phyloP scores from a whole-genome alignment of 2,888 invertebrate genomes.

The Gerris lacustris region DNA sequence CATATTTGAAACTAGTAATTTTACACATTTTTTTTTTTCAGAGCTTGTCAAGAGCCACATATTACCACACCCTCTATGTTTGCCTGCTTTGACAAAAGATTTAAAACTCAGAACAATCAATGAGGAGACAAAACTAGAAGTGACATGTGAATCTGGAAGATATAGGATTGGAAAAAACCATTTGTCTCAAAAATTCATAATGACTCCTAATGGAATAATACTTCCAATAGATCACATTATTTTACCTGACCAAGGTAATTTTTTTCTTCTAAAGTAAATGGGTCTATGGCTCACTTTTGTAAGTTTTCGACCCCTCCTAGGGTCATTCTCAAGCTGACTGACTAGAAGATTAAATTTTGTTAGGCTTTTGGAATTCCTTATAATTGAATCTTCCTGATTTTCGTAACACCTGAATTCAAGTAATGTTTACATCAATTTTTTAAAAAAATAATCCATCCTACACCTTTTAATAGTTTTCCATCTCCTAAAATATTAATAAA shows the following conservation, averaged over 20 bases:
- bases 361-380: too few relatives aligned
- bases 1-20: too few relatives aligned
- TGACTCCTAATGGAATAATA: constrained; percentile 40
- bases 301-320: too few relatives aligned
- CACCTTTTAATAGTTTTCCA: too few relatives aligned
- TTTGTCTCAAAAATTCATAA: constrained; percentile 36
- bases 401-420: too few relatives aligned
- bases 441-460: too few relatives aligned
- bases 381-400: too few relatives aligned
- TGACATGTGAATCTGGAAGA: constrained; percentile 38
- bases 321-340: too few relatives aligned
- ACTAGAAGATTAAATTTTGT: too few relatives aligned
- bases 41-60: constrained; percentile 40
- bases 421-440: too few relatives aligned
- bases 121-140: constrained; percentile 36
- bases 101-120: constrained; percentile 37
- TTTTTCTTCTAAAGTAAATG: neutral
- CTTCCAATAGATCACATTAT: constrained; percentile 40
- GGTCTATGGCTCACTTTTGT: too few relatives aligned
- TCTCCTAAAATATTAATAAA: too few relatives aligned
- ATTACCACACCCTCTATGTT: constrained; percentile 39
- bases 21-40: constrained; percentile 27
- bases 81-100: constrained; percentile 39
- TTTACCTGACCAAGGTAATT: constrained; percentile 39
- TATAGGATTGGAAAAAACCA: constrained; percentile 36